Evolutionary conservation across 2,797 vertebrate genomes (phyloP).

Genomic region (Streptopelia turtur): DNA sequence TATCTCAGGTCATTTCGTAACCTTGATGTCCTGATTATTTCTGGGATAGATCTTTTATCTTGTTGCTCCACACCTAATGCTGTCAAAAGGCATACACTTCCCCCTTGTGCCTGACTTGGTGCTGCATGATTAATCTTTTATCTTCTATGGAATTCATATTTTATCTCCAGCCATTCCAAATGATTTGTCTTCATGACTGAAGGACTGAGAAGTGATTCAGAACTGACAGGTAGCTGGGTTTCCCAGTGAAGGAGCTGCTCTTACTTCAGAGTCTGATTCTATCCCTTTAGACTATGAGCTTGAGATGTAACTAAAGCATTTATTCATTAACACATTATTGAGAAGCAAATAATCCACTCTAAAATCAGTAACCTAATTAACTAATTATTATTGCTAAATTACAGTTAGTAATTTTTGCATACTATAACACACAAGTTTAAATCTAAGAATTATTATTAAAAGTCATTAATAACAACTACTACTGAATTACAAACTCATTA

Average conservation of each 20-base stretch:
- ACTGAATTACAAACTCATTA: neutral
- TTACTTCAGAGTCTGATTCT: neutral
- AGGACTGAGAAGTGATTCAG: neutral
- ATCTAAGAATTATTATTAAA: neutral
- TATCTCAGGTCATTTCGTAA: slow-evolving; percentile 1
- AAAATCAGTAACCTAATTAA: neutral
- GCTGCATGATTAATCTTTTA: neutral
- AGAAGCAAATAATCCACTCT: neutral
- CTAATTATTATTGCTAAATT: neutral
- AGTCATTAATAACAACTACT: neutral
- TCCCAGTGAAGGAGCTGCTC: neutral
- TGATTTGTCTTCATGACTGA: neutral
- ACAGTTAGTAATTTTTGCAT: neutral
- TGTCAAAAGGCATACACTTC: neutral
- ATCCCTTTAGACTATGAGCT: neutral
- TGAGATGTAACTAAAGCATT: neutral
- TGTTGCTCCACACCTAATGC: neutral
- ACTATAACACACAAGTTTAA: neutral
- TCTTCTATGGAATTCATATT: neutral
- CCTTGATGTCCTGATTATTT: slow-evolving; percentile 16
- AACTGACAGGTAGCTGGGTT: neutral
- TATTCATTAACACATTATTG: neutral
- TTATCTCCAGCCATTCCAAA: neutral
- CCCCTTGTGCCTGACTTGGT: neutral
- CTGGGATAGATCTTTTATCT: neutral